Evolutionary conservation across 2,113 vertebrate genomes (phyloP).

Genomic region (Fregata magnificens): DNA sequence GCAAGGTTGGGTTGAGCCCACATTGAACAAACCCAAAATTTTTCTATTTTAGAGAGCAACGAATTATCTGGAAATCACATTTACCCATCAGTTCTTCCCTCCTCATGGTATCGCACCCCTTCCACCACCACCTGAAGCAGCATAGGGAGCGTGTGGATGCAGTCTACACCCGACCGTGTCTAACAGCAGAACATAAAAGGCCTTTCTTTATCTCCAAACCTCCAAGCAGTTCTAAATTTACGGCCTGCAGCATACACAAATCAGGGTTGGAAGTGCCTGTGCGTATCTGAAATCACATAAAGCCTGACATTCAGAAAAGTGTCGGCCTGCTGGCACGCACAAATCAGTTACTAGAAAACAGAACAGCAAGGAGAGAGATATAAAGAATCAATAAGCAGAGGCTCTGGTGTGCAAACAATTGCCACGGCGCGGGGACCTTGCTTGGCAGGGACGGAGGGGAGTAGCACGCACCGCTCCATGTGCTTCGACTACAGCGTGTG

Average conservation of each 20-base stretch:
- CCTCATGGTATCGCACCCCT: not conserved
- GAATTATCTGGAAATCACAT: not conserved
- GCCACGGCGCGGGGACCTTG: rapidly evolving
- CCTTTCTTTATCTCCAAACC: not conserved
- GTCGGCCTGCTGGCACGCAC: not conserved
- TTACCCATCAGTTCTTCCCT: not conserved
- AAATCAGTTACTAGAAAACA: not conserved
- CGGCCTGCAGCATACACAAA: not conserved
- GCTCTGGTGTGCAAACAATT: not conserved
- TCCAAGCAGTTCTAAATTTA: not conserved
- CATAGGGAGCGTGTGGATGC: rapidly evolving
- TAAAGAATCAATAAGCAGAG: not conserved
- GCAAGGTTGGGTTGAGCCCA: not conserved
- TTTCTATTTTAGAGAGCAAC: not conserved
- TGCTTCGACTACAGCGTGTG: rapidly evolving
- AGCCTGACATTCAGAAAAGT: not conserved
- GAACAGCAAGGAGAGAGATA: not conserved
- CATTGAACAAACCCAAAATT: not conserved
- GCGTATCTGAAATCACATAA: not conserved
- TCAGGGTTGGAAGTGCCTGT: not conserved
- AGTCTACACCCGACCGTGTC: not conserved
- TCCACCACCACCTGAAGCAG: not conserved
- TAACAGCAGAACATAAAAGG: not conserved
- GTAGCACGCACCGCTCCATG: rapidly evolving
- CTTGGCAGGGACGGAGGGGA: not conserved